Evolutionary conservation across 2,888 invertebrate genomes (phyloP).

Genomic region (Xestia sexstrigata): DNA sequence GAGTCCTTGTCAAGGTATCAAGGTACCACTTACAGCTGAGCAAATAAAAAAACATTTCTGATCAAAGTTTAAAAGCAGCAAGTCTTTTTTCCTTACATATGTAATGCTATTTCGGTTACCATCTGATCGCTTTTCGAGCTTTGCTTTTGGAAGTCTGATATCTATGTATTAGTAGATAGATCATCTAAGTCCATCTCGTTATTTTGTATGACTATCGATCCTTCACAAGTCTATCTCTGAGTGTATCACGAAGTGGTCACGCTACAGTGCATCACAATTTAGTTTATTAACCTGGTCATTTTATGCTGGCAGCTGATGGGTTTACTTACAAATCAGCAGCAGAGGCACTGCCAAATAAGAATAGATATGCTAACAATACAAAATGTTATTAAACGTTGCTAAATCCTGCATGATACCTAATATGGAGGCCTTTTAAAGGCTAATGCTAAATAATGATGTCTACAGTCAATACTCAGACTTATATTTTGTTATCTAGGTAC

Average conservation of each 20-base stretch:
- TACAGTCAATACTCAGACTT: background rate
- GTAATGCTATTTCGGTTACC: background rate
- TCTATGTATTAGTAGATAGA: background rate
- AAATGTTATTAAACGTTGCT: background rate
- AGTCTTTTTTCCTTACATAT: too few relatives aligned
- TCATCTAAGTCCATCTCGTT: background rate
- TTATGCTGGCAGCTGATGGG: background rate
- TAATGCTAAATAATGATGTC: background rate
- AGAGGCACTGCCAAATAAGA: background rate
- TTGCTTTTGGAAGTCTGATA: too few relatives aligned
- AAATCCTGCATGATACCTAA: background rate
- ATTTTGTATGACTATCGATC: slow-evolving; percentile 20
- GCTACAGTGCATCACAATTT: background rate
- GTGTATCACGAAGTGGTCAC: slow-evolving; percentile 1
- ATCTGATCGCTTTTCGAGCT: background rate
- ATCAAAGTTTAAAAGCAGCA: background rate
- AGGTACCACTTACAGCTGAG: background rate
- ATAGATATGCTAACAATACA: too few relatives aligned
- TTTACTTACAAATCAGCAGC: background rate
- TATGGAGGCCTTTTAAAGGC: background rate
- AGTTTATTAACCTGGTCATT: background rate
- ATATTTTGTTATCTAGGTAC: background rate
- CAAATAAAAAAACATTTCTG: background rate
- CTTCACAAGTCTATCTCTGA: slow-evolving; percentile 6
- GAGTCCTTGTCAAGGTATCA: slow-evolving; percentile 10